These are phyloP conservation scores for Latheticus oryzae DNA, from an alignment of 2,888 invertebrate genomes.

Conservation along the genomic window DNA sequence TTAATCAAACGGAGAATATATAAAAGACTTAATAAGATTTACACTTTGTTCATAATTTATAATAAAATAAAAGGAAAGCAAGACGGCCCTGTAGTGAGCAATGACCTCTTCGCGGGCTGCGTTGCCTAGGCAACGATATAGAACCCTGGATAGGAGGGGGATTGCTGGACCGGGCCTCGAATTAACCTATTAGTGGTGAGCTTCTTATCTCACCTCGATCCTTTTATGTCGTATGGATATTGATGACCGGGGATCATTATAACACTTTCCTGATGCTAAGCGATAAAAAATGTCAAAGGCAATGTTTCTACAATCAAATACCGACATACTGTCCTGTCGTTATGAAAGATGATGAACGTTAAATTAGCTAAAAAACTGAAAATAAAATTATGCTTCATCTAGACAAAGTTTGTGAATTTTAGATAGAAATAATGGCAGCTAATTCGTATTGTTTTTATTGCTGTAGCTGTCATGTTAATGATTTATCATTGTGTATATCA, in stretches of 20 bases:
- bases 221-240: slow-evolving; percentile 44
- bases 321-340: slow-evolving; percentile 14
- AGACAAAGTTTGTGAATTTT: slow-evolving; percentile 24
- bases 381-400: slow-evolving; percentile 27
- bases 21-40: too few species aligned
- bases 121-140: slow-evolving; percentile 57
- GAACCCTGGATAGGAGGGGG: slow-evolving; percentile 51
- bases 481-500: slow-evolving; percentile 9
- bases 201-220: slow-evolving; percentile 54
- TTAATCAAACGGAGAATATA: too few species aligned
- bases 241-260: slow-evolving; percentile 44
- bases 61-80: slow-evolving; percentile 42
- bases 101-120: slow-evolving; percentile 57
- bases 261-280: slow-evolving; percentile 17
- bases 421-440: slow-evolving; percentile 38
- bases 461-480: slow-evolving; percentile 16
- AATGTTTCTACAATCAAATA: slow-evolving; percentile 15
- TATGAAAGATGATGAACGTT: slow-evolving; percentile 36
- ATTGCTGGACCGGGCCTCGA: slow-evolving; percentile 52
- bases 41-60: slow-evolving; percentile 30
- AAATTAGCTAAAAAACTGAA: slow-evolving; percentile 36
- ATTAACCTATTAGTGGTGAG: slow-evolving; percentile 57
- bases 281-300: slow-evolving; percentile 21
- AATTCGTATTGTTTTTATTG: slow-evolving; percentile 29
- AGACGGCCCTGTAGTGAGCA: slow-evolving; percentile 54